Conservation (phyloP, 2,113 vertebrate genomes). For the Podarcis cretensis region DNA sequence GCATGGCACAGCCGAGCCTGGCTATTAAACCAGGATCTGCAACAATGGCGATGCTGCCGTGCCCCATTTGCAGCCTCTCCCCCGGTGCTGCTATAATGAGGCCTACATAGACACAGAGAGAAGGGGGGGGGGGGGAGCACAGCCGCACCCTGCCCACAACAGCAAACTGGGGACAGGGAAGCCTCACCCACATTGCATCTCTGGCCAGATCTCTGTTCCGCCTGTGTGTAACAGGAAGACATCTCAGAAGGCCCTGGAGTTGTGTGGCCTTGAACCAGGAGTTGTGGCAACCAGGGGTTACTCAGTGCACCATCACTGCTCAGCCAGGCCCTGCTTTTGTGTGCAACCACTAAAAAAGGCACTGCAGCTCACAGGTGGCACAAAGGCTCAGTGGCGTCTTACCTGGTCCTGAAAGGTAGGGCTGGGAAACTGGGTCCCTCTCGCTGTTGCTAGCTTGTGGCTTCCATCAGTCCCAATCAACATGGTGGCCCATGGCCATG, state of each 20-base stretch:
- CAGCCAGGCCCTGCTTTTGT: too few relatives aligned
- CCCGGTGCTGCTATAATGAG: slow-evolving; percentile 4
- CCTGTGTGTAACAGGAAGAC: fast-evolving
- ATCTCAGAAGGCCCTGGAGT: slow-evolving; percentile 3
- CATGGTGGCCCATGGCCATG: too few relatives aligned
- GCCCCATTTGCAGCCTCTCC: background rate
- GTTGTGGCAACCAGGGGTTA: background rate
- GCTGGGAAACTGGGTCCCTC: background rate
- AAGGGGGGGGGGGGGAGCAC: background rate
- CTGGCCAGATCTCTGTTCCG: background rate
- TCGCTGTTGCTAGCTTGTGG: too few relatives aligned
- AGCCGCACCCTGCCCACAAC: background rate
- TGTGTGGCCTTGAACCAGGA: too few relatives aligned
- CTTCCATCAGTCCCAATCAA: too few relatives aligned
- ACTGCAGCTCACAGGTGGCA: background rate
- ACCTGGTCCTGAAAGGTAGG: background rate
- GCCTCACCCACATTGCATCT: fast-evolving
- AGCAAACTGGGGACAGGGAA: background rate
- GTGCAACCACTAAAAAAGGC: too few relatives aligned
- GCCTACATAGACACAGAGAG: slow-evolving; percentile 1
- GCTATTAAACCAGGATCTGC: slow-evolving; percentile 70
- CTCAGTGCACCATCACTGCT: background rate
- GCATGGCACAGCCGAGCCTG: slow-evolving; percentile 60
- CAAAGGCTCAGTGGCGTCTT: background rate
- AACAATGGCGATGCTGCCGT: slow-evolving; percentile 59